Base-by-base conservation (phyloP, 2,113 vertebrate species). In the Hyla sarda region DNA sequence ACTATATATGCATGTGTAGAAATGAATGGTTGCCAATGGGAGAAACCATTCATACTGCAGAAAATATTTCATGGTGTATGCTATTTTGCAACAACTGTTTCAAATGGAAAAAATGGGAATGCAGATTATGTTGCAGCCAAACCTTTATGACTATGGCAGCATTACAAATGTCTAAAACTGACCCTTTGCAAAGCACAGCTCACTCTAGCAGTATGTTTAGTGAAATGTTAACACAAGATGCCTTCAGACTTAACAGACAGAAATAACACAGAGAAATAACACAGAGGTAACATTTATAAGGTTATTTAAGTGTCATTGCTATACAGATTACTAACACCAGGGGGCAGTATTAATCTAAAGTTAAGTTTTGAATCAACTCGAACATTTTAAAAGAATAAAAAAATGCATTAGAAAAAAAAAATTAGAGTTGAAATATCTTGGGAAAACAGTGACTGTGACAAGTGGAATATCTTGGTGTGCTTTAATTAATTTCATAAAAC, bases 291-390 rank as follows among this genome's bases (percentile, higher is more conserved):
- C 6, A 48, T 25, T 48, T 14, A 30, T 13, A 75, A n/a, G n/a
- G 2, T 48, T 45, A 41, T 74, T 48, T 13, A 75, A n/a, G 4
- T n/a, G 21, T 13, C 21, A 73, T 32, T 77, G 74, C 7, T 54
- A 12, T 23, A 8, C 6, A 65, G 16, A 16, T 8, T 81, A 13
- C 0, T n/a, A 76, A 65, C 83, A 84, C 83, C 56, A 84, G 83
- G 83, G 72, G 83, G 83, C 83, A 84, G 72, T 84, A 25, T 84
- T 58, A 76, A 84, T 48, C 60, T 84, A 84, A 84, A 76, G n/a
- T 58, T 84, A 13, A 17, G 21, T 47, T 52, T 28, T 25, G 5
- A 25, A 71, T 28, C 17, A n/a, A 69, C 12, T 65, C 72, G 41
- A 74, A 60, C 37, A 37, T 28, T 69, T 17, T 52, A 2, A 4